phyloP scores from a whole-genome alignment of 2,113 vertebrate species.

The Thinocorus orbignyianus region DNA sequence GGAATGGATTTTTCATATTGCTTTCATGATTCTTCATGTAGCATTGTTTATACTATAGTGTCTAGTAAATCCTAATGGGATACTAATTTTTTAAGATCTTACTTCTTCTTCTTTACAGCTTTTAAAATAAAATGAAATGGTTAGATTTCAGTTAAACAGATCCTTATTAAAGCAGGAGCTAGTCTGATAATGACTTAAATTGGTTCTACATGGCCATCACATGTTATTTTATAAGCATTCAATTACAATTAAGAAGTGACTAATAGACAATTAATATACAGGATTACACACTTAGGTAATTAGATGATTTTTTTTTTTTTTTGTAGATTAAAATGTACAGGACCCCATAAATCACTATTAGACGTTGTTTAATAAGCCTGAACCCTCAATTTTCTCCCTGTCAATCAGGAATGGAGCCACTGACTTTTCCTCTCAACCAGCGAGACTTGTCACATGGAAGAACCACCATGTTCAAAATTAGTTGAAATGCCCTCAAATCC shows the following conservation, averaged over 20 bases:
- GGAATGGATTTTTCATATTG: neutral
- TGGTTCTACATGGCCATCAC: conserved; percentile 40
- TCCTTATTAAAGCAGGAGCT: conserved; percentile 18
- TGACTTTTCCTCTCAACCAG: neutral
- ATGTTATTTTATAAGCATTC: conserved; percentile 60
- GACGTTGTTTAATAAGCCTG: conserved; percentile 25
- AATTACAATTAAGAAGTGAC: conserved; percentile 57
- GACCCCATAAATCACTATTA: conserved; percentile 63
- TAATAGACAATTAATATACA: conserved; percentile 65
- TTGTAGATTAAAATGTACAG: conserved; percentile 55
- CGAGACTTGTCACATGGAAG: neutral
- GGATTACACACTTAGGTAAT: conserved; percentile 60
- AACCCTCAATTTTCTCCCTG: conserved; percentile 27
- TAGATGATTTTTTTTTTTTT: conserved; percentile 47
- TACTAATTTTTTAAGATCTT: neutral
- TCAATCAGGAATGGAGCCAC: neutral
- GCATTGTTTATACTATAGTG: neutral
- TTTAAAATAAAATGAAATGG: neutral
- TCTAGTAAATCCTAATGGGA: neutral
- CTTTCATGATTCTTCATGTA: neutral
- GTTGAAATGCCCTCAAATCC: neutral
- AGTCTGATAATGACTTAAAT: conserved; percentile 34
- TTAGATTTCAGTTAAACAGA: neutral
- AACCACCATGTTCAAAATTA: neutral
- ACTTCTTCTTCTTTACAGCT: neutral